Percentiles rank a stretch among this genome's conserved stretches.
These are phyloP conservation scores for Phasianus colchicus DNA, from an alignment of 2,113 vertebrate genomes.

Conservation along the genomic window DNA sequence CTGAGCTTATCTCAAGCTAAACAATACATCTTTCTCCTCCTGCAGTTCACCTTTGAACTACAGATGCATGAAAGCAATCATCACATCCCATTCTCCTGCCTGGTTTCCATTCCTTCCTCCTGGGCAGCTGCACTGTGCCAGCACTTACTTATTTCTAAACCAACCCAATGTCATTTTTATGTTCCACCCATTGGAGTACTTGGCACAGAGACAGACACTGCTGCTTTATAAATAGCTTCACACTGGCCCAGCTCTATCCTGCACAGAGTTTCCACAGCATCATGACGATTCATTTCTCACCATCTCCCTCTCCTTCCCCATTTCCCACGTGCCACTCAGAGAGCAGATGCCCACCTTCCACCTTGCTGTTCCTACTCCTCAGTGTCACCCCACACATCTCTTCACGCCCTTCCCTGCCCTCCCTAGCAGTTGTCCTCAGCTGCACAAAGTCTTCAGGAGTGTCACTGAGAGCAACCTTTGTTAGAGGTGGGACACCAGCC, in stretches of 20 bases:
- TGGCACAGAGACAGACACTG: constrained; percentile 40
- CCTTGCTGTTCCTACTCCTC: neutral
- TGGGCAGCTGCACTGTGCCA: constrained; percentile 41
- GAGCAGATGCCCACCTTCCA: neutral
- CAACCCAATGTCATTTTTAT: constrained; percentile 22
- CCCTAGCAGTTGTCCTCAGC: neutral
- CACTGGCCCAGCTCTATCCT: constrained; percentile 37
- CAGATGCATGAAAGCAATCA: constrained; percentile 20
- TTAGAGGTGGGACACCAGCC: neutral
- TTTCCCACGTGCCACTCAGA: neutral
- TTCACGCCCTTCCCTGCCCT: neutral
- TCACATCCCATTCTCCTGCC: neutral
- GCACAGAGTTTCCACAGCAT: constrained; percentile 30
- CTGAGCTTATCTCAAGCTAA: neutral
- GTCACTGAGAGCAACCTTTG: neutral
- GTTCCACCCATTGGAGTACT: constrained; percentile 20
- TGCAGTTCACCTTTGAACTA: constrained; percentile 8
- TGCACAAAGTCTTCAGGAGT: neutral
- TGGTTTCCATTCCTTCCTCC: neutral
- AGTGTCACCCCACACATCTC: neutral
- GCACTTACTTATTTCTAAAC: constrained; percentile 31
- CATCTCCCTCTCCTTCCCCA: neutral
- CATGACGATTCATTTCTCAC: constrained; percentile 9
- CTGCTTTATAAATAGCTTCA: constrained; percentile 60
- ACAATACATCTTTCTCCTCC: neutral